Evolutionary conservation across 2,888 invertebrate species (phyloP).

Genomic region (Lamellibrachia columna): DNA sequence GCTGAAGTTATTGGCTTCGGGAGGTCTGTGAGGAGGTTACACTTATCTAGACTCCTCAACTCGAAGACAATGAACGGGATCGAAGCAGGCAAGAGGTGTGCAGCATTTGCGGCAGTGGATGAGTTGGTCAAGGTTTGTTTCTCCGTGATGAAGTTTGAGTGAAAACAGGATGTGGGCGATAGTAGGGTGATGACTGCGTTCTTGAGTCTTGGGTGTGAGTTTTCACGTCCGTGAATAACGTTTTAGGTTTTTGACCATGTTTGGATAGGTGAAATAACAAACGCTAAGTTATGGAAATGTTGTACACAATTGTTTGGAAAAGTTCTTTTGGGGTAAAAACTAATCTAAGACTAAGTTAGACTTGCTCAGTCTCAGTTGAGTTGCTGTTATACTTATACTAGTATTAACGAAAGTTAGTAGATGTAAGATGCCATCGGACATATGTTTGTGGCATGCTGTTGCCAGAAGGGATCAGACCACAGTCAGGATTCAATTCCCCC

Average conservation of each 20-base stretch:
- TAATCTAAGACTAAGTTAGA: too few species aligned
- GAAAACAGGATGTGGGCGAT: not conserved
- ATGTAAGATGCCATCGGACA: too few species aligned
- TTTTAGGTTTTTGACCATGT: not conserved
- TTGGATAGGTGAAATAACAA: not conserved
- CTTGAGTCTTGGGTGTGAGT: not conserved
- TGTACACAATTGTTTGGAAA: too few species aligned
- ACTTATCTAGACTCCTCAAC: not conserved
- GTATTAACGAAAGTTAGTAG: too few species aligned
- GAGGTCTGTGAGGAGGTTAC: not conserved
- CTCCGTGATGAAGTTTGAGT: not conserved
- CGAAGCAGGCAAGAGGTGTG: conserved; percentile 56
- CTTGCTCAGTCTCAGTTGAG: too few species aligned
- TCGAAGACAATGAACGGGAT: conserved; percentile 21
- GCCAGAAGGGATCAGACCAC: too few species aligned
- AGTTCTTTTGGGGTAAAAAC: too few species aligned
- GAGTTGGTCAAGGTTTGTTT: conserved; percentile 51
- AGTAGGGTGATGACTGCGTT: not conserved
- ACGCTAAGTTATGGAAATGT: too few species aligned
- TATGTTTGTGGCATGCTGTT: too few species aligned
- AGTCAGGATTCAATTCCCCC: too few species aligned
- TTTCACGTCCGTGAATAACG: not conserved
- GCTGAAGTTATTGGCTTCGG: not conserved
- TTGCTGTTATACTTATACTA: too few species aligned
- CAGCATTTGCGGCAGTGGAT: conserved; percentile 56